Evolutionary conservation across 1,140 invertebrate genomes (phyloP).

Genomic region (Pachyrhynchus sulphureomaculatus): DNA sequence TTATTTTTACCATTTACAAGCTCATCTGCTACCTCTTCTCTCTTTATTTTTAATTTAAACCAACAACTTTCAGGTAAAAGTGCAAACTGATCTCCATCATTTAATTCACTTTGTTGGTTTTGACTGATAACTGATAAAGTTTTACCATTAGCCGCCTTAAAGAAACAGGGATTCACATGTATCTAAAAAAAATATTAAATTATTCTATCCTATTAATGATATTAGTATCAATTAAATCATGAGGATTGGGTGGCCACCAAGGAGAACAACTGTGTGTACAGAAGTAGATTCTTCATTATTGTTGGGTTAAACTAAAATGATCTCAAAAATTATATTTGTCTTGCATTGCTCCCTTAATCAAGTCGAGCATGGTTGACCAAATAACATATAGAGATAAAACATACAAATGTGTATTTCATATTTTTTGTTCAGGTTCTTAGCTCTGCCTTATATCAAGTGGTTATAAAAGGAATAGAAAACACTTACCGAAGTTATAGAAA

Average conservation of each 20-base stretch:
- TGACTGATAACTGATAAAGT: conserved; percentile 28
- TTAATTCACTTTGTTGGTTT: conserved; percentile 26
- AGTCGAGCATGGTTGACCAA: too few species aligned
- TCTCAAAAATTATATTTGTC: too few species aligned
- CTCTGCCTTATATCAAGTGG: neutral
- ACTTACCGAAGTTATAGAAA: conserved; percentile 35
- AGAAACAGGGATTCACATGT: conserved; percentile 41
- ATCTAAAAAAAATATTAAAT: conserved; percentile 33
- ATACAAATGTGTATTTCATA: too few species aligned
- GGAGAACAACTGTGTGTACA: too few species aligned
- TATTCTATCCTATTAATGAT: too few species aligned
- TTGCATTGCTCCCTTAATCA: too few species aligned
- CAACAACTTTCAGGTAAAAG: conserved; percentile 35
- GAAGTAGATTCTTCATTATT: too few species aligned
- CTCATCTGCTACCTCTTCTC: neutral
- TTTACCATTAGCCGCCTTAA: conserved; percentile 27
- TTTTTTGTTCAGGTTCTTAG: too few species aligned
- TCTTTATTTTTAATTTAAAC: conserved; percentile 14
- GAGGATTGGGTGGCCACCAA: too few species aligned
- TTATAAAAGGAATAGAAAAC: neutral
- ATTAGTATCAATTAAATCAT: too few species aligned
- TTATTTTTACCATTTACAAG: neutral
- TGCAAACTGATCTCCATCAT: conserved; percentile 40
- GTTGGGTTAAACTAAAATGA: too few species aligned
- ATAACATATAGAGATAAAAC: too few species aligned